These are phyloP conservation scores for Saimiri boliviensis DNA, from an alignment of 2,113 vertebrate species.

Conservation along the genomic window DNA sequence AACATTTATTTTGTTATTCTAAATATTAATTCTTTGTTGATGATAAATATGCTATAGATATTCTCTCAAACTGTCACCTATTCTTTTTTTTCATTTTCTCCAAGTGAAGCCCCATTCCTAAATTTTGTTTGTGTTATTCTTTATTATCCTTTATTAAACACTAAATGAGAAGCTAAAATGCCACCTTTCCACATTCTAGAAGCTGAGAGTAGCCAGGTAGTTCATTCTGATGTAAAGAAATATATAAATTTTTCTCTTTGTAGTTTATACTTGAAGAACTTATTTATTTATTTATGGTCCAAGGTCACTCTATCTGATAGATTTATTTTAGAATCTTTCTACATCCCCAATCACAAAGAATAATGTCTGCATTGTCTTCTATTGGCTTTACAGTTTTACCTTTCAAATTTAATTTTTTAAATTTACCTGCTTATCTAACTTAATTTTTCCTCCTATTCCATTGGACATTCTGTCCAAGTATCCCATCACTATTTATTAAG, in stretches of 20 bases:
- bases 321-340: not conserved
- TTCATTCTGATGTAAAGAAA: not conserved
- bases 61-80: not conserved
- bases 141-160: not conserved
- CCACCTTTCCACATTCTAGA: not conserved
- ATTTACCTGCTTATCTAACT: not conserved
- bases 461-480: not conserved
- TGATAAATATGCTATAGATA: not conserved
- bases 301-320: not conserved
- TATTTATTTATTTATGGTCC: not conserved
- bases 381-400: not conserved
- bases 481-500: not conserved
- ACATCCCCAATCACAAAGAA: not conserved
- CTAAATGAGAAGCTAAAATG: not conserved
- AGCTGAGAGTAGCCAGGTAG: not conserved
- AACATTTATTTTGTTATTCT: not conserved
- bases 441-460: not conserved
- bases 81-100: not conserved
- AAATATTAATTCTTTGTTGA: not conserved
- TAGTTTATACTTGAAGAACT: not conserved
- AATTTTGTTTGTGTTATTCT: not conserved
- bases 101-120: not conserved
- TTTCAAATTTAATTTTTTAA: not conserved
- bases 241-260: not conserved
- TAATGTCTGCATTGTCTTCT: not conserved